Evolutionary conservation across 2,113 vertebrate species (phyloP).

Genomic region (Benthochromis sp.): DNA sequence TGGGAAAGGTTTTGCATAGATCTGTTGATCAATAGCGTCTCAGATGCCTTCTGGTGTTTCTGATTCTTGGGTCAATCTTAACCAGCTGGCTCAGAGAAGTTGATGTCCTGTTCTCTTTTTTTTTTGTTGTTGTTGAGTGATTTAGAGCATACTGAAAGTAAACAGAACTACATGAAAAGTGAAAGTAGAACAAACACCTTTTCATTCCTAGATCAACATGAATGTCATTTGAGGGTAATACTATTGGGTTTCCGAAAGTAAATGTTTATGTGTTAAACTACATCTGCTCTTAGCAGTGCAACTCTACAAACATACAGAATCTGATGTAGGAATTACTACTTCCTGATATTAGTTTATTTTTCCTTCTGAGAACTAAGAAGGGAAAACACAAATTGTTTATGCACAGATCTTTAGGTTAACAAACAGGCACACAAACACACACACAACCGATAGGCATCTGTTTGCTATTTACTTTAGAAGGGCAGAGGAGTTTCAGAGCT

Average conservation of each 20-base stretch:
- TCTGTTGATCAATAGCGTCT: neutral
- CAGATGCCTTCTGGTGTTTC: neutral
- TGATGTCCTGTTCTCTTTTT: neutral
- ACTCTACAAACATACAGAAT: conserved; percentile 19
- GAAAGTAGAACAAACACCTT: neutral
- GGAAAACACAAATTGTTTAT: conserved; percentile 13
- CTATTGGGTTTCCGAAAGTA: neutral
- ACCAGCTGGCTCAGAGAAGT: neutral
- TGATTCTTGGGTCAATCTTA: neutral
- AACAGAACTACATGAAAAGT: neutral
- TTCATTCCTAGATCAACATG: neutral
- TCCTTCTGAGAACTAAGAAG: conserved; percentile 7
- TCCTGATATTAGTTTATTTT: conserved; percentile 37
- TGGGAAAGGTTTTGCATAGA: neutral
- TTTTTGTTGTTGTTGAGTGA: neutral
- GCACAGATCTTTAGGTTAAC: neutral
- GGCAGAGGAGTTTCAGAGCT: neutral
- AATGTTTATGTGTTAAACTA: conserved; percentile 2
- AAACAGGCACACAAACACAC: neutral
- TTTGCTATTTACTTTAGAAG: neutral
- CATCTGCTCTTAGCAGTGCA: neutral
- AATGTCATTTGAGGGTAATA: neutral
- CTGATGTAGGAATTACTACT: conserved; percentile 10
- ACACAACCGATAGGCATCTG: neutral
- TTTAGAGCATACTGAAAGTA: neutral